phyloP scores from a whole-genome alignment of 1,140 invertebrate genomes.

The Calephelis virginiensis region DNA sequence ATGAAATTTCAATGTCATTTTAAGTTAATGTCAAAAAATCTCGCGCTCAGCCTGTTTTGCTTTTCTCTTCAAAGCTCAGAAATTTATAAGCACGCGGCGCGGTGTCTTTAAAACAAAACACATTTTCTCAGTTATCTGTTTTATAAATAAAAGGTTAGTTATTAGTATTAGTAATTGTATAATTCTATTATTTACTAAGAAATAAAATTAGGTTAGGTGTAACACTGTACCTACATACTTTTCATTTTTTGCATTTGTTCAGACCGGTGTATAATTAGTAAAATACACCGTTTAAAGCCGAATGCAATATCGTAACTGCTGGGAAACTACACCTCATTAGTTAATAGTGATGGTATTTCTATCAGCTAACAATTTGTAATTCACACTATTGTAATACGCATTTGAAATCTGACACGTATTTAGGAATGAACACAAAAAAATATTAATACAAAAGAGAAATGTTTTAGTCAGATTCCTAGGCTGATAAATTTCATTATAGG shows the following conservation, averaged over 20 bases:
- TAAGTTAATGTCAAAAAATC: not conserved
- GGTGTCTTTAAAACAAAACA: no score
- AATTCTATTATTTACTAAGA: not conserved
- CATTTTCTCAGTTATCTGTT: no score
- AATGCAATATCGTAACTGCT: slow-evolving; percentile 40
- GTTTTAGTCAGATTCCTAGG: no score
- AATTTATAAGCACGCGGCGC: no score
- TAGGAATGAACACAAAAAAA: no score
- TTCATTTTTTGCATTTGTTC: slow-evolving; percentile 40
- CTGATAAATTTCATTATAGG: no score
- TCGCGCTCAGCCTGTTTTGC: no score
- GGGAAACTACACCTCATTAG: not conserved
- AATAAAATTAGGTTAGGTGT: slow-evolving; percentile 2
- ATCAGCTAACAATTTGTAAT: not conserved
- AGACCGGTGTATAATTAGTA: slow-evolving; percentile 45
- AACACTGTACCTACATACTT: not conserved
- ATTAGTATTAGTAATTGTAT: not conserved
- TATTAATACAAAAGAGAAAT: no score
- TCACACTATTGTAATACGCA: not conserved
- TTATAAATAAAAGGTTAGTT: not conserved
- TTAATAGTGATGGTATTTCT: not conserved
- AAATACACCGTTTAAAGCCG: slow-evolving; percentile 47
- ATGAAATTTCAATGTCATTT: not conserved
- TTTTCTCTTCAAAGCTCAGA: no score
- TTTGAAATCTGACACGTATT: not conserved